Conservation (phyloP, 1,140 invertebrate genomes). For the Ctenoplectra terminalis region DNA sequence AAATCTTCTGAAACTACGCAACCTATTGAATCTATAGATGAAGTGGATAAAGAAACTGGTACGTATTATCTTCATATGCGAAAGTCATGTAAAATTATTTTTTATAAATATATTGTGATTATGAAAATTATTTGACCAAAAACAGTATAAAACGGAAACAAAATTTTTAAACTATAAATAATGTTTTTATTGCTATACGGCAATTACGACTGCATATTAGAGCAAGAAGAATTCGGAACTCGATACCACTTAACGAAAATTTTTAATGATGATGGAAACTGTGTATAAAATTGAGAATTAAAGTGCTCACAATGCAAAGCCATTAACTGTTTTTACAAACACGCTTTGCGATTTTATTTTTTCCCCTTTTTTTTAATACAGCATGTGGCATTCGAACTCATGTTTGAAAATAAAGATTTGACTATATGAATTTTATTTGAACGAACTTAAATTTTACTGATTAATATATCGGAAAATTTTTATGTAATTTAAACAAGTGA, state of each 20-base stretch:
- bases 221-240: neutral
- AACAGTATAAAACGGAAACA: neutral
- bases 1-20: neutral
- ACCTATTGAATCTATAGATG: slow-evolving; percentile 10
- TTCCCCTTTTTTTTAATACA: slow-evolving; percentile 64
- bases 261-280: slow-evolving; percentile 26
- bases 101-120: slow-evolving; percentile 5
- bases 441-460: slow-evolving; percentile 23
- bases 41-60: slow-evolving; percentile 34
- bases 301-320: slow-evolving; percentile 68
- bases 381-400: slow-evolving; percentile 66
- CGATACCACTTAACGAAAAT: neutral
- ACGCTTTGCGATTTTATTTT: slow-evolving; percentile 73
- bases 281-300: slow-evolving; percentile 26
- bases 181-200: neutral
- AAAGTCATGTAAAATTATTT: neutral
- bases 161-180: slow-evolving; percentile 9
- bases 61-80: slow-evolving; percentile 13
- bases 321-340: slow-evolving; percentile 67
- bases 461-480: slow-evolving; percentile 28
- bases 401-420: slow-evolving; percentile 39
- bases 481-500: slow-evolving; percentile 39
- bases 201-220: slow-evolving; percentile 12
- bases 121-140: neutral
- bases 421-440: slow-evolving; percentile 8